Evolutionary conservation across 2,113 vertebrate species (phyloP).

Genomic region (Tachysurus vachellii): DNA sequence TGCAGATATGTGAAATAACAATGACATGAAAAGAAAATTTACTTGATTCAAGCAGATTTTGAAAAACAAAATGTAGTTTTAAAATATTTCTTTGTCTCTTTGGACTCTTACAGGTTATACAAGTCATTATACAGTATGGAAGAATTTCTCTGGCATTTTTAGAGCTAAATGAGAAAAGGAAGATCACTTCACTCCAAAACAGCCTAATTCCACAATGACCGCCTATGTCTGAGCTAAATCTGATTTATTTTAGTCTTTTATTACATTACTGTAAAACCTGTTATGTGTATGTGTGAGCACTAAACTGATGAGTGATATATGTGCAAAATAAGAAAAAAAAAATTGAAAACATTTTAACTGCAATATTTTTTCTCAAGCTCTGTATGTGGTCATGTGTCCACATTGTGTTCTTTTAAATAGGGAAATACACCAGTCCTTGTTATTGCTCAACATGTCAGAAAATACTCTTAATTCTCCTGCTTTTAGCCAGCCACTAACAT

Average conservation of each 20-base stretch:
- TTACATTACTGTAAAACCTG: conserved; percentile 59
- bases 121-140: conserved; percentile 47
- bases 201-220: conserved; percentile 41
- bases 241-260: conserved; percentile 51
- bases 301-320: conserved; percentile 53
- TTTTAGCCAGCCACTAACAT: conserved; percentile 32
- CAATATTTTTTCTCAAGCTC: conserved; percentile 48
- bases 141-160: conserved; percentile 52
- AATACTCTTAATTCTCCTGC: not conserved
- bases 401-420: conserved; percentile 46
- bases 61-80: conserved; percentile 74
- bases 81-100: conserved; percentile 73
- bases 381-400: conserved; percentile 47
- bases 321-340: conserved; percentile 64
- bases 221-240: conserved; percentile 24
- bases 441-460: not conserved
- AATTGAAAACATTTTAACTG: conserved; percentile 43
- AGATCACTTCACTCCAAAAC: conserved; percentile 32
- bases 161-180: conserved; percentile 52
- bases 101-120: conserved; percentile 59
- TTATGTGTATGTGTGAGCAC: conserved; percentile 56
- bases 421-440: conserved; percentile 4
- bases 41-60: conserved; percentile 74
- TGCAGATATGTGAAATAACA: conserved; percentile 48
- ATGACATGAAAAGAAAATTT: conserved; percentile 59